Base-by-base conservation (phyloP, 2,113 vertebrate species). In the Proterorhinus semilunaris region DNA sequence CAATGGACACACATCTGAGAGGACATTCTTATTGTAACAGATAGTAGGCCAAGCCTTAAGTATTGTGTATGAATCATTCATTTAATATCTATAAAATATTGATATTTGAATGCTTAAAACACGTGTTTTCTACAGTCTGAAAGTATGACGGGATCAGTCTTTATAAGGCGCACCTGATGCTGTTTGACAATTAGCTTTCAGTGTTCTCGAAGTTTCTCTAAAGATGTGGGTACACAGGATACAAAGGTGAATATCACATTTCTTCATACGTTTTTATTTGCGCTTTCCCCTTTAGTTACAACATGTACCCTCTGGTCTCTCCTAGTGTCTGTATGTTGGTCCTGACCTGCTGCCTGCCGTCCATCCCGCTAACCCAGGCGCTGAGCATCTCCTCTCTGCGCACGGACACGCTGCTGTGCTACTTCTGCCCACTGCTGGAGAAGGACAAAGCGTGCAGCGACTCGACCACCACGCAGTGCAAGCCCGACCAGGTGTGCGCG, bases 381-480 rank as follows among this genome's bases (percentile, higher is more conserved):
- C 69, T 65, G 48, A 11, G 77, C 65, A 47, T 86, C 27, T 79
- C 82, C 0, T 54, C 61, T 12, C 61, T 74, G 2, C 7, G 62
- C 49, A 16, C 61, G 53, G 79, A 80, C 8, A 50, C 8, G 48
- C 80, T 91, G 72, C 13, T 79, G 45, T 92, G 91, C 55, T 47
- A 84, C 70, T 78, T 52, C 77, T 90, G 90, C 75, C 88, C 89
- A 0, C 72, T 91, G 72, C 87, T 83, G 54, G 66, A 45, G 3
- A 86, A 76, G 73, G 61, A 16, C 21, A 8, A 67, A 7, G 0
- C 74, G 27, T 91, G 87, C 61, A 1, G 69, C 65, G 2, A 4
- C 27, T 3, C 4, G 3, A 10, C 62, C 62, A 90, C 81, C 55
- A 90, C 64, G 2, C 48, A 83, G 48, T 91, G 91, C 68, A 51